A percentile compares a stretch with the other conserved stretches of the same genome.
phyloP scores from a whole-genome alignment of 1,140 invertebrate genomes.

The Drosophila micromelanica region DNA sequence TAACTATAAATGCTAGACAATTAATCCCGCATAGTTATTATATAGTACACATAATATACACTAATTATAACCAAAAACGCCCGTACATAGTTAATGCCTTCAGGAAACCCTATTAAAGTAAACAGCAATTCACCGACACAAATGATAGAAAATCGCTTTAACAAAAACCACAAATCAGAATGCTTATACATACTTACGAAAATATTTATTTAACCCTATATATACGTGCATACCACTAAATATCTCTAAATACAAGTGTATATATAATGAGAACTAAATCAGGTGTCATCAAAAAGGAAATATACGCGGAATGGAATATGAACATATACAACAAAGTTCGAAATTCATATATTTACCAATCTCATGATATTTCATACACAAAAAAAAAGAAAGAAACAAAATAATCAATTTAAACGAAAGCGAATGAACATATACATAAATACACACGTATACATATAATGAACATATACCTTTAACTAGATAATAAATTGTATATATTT shows the following conservation, averaged over 20 bases:
- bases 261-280: conserved; percentile 23
- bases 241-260: conserved; percentile 9
- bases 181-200: conserved; percentile 56
- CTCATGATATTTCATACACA: conserved; percentile 13
- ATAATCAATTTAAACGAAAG: conserved; percentile 35
- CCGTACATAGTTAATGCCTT: conserved; percentile 42
- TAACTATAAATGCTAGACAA: conserved; percentile 69
- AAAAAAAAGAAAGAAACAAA: neutral
- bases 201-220: conserved; percentile 32
- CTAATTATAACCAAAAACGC: conserved; percentile 30
- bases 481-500: conserved; percentile 67
- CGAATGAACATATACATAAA: conserved; percentile 48
- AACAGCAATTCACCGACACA: conserved; percentile 53
- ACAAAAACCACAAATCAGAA: conserved; percentile 71
- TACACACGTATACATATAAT: conserved; percentile 50
- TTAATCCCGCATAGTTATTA: conserved; percentile 58
- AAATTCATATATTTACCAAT: conserved; percentile 27
- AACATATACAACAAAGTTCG: neutral
- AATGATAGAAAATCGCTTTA: conserved; percentile 70
- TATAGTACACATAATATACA: conserved; percentile 28
- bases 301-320: conserved; percentile 2
- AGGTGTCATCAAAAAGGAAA: conserved; percentile 18
- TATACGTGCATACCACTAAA: conserved; percentile 28
- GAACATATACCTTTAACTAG: conserved; percentile 66
- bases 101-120: conserved; percentile 13